Evolutionary conservation across 2,888 invertebrate genomes (phyloP).

Genomic region (Polyommatus iphigenia): DNA sequence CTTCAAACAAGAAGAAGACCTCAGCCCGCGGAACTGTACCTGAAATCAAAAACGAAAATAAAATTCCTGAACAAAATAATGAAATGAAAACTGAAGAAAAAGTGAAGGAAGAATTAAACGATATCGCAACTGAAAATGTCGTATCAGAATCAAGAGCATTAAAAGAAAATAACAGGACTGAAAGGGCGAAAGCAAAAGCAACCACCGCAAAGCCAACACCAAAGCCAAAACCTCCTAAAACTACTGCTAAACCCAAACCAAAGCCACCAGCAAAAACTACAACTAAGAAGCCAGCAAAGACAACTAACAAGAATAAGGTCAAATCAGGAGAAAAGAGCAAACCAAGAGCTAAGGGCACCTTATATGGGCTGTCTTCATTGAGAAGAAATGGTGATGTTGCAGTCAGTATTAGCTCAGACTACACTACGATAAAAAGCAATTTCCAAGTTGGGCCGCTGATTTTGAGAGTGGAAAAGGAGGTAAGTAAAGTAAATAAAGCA

Average conservation of each 20-base stretch:
- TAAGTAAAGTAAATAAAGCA: constrained; percentile 48
- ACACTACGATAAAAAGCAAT: constrained; percentile 90
- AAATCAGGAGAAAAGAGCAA: constrained; percentile 73
- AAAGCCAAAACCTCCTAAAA: constrained; percentile 48
- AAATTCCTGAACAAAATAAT: constrained; percentile 15
- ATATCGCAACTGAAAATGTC: constrained; percentile 41
- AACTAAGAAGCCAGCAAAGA: constrained; percentile 62
- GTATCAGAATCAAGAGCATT: constrained; percentile 56
- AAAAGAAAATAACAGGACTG: constrained; percentile 59
- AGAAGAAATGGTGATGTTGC: constrained; percentile 89
- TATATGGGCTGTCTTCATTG: constrained; percentile 89
- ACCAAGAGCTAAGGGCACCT: constrained; percentile 86
- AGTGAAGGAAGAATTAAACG: constrained; percentile 37
- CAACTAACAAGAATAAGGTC: constrained; percentile 61
- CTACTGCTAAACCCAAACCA: constrained; percentile 57
- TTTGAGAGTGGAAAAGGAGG: constrained; percentile 89
- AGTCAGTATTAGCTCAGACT: constrained; percentile 88
- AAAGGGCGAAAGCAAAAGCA: constrained; percentile 64
- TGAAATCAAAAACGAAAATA: constrained; percentile 49
- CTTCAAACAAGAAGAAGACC: constrained; percentile 66
- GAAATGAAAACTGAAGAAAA: constrained; percentile 48
- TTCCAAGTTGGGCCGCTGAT: constrained; percentile 90
- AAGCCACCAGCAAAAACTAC: constrained; percentile 64
- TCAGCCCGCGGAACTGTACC: constrained; percentile 55
- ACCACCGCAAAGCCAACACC: constrained; percentile 52